Conservation (phyloP, 2,113 vertebrate species). For the Indicator indicator region DNA sequence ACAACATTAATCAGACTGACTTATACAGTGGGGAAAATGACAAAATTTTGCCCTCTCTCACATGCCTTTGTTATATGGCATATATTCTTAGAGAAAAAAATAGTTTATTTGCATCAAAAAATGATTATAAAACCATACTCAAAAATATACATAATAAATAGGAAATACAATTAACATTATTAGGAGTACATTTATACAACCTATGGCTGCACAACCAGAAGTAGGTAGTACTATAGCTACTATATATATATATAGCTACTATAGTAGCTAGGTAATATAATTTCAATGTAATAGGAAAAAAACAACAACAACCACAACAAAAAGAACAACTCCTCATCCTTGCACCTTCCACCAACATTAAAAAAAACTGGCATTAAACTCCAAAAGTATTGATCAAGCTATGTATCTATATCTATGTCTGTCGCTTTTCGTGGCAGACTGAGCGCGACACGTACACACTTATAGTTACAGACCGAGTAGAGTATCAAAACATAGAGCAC, state of each 20-base stretch:
- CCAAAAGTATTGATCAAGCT: neutral
- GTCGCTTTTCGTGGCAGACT: too few relatives aligned
- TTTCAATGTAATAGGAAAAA: neutral
- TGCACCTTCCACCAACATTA: neutral
- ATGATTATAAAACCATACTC: neutral
- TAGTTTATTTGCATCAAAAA: neutral
- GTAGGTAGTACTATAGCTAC: too few relatives aligned
- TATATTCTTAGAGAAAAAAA: neutral
- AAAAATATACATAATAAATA: neutral
- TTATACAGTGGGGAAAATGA: neutral
- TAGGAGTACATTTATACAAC: neutral
- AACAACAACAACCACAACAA: neutral
- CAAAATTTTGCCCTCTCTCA: neutral
- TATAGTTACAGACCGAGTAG: too few relatives aligned
- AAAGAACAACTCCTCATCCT: neutral
- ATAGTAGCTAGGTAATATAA: neutral
- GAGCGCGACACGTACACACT: too few relatives aligned
- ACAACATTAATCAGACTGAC: neutral
- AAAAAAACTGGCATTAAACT: neutral
- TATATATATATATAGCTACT: too few relatives aligned
- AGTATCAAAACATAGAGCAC: too few relatives aligned
- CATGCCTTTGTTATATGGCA: neutral
- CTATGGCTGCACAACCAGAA: neutral
- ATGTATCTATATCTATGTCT: too few relatives aligned
- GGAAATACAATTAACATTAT: neutral